phyloP scores from a whole-genome alignment of 2,888 invertebrate species.

The Lingula anatina region DNA sequence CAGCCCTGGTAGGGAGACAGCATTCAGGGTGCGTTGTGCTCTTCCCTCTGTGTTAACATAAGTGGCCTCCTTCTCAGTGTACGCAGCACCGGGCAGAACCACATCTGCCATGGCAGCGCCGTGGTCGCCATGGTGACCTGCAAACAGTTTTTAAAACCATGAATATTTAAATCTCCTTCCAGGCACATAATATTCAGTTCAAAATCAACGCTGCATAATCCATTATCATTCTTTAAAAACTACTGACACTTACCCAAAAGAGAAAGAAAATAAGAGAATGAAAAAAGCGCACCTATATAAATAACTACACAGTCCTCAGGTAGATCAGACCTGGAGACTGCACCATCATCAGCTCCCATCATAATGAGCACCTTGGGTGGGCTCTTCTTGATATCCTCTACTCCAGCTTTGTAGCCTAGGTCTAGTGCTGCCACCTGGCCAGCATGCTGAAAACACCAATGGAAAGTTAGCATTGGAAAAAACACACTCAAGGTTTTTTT shows the following conservation, averaged over 20 bases:
- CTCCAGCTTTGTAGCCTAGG: constrained; percentile 81
- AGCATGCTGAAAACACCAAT: constrained; percentile 44
- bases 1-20: constrained; percentile 85
- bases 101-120: constrained; percentile 91
- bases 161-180: no score
- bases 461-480: neutral
- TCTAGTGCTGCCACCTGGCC: constrained; percentile 84
- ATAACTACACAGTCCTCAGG: constrained; percentile 79
- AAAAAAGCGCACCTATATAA: no score
- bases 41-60: constrained; percentile 98
- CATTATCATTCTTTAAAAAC: no score
- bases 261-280: no score
- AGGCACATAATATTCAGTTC: no score
- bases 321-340: constrained; percentile 70
- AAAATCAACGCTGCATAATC: no score
- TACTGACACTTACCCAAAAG: no score
- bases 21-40: constrained; percentile 81
- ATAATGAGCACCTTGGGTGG: constrained; percentile 77
- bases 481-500: neutral
- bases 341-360: constrained; percentile 88
- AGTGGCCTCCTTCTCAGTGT: constrained; percentile 96
- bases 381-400: constrained; percentile 58
- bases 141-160: constrained; percentile 8
- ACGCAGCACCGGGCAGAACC: constrained; percentile 89
- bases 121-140: constrained; percentile 92